Conservation (phyloP, 2,888 invertebrate genomes). For the Tetrapedia diversipes region DNA sequence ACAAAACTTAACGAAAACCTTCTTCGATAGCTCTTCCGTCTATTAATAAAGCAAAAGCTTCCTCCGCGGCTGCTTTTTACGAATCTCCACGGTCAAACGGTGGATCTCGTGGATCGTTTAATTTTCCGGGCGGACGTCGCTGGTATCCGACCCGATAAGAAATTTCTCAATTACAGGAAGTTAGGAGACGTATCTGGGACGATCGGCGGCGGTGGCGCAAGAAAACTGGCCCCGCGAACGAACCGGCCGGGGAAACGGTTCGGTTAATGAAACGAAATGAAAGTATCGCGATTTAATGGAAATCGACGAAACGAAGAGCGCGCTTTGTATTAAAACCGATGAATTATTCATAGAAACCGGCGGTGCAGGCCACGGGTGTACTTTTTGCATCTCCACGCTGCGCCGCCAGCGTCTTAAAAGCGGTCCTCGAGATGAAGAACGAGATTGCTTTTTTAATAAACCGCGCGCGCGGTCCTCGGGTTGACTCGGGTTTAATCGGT, state of each 20-base stretch:
- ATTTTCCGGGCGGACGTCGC: constrained; percentile 16
- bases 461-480: background rate
- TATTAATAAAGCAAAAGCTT: background rate
- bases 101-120: constrained; percentile 15
- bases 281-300: constrained; percentile 61
- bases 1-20: too few relatives aligned
- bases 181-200: constrained; percentile 38
- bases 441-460: constrained; percentile 44
- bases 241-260: constrained; percentile 8
- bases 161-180: constrained; percentile 46
- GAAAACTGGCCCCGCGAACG: constrained; percentile 19
- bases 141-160: constrained; percentile 31
- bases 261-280: constrained; percentile 59
- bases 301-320: constrained; percentile 54
- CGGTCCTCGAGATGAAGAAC: constrained; percentile 9
- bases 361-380: constrained; percentile 21
- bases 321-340: constrained; percentile 58
- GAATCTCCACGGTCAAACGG: background rate
- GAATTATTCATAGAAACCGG: constrained; percentile 60
- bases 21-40: background rate
- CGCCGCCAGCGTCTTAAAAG: constrained; percentile 10
- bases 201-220: constrained; percentile 34
- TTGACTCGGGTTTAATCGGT: constrained; percentile 10
- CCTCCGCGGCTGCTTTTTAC: background rate
- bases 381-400: constrained; percentile 49